Conservation (phyloP, 2,888 invertebrate genomes). For the Byasa hedistus region DNA sequence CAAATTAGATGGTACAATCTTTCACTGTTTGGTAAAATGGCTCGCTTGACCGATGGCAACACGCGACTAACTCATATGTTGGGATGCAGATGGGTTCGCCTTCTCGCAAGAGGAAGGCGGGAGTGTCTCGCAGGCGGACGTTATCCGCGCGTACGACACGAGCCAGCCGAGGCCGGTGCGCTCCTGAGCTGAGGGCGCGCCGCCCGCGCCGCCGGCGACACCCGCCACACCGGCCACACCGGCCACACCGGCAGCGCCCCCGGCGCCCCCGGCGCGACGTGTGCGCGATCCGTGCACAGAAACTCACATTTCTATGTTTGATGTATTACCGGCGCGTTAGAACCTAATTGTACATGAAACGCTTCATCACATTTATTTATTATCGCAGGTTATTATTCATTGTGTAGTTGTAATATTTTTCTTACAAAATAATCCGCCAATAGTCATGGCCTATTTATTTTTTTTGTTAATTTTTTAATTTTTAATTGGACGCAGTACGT, state of each 20-base stretch:
- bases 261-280: not conserved
- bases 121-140: constrained; percentile 94
- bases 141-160: constrained; percentile 98
- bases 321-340: constrained; percentile 5
- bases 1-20: not conserved
- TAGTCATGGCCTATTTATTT: no score
- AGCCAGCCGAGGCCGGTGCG: constrained; percentile 90
- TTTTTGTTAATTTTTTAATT: no score
- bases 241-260: not conserved
- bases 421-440: no score
- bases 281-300: constrained; percentile 2
- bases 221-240: not conserved
- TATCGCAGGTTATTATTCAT: not conserved
- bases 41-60: not conserved
- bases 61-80: constrained; percentile 22
- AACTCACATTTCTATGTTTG: constrained; percentile 1
- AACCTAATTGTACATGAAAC: not conserved
- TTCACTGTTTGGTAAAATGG: not conserved
- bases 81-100: constrained; percentile 93
- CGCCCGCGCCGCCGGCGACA: not conserved
- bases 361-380: not conserved
- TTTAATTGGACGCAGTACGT: no score
- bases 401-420: not conserved
- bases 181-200: constrained; percentile 71
- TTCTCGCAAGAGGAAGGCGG: constrained; percentile 99